Conservation (phyloP, 2,888 invertebrate species). For the Bombylius discolor region DNA sequence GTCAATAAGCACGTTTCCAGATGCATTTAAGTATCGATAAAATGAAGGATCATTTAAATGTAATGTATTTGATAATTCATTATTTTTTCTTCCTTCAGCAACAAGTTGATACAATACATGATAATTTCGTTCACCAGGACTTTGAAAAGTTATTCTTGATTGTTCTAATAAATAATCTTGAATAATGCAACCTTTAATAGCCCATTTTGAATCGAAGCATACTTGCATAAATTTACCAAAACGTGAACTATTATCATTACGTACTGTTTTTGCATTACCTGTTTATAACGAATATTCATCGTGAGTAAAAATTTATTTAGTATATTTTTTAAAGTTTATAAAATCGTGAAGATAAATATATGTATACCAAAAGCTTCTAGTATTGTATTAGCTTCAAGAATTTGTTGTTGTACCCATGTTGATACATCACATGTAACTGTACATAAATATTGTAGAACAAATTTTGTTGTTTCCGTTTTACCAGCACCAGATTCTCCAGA, state of each 20-base stretch:
- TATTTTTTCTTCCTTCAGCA: constrained; percentile 69
- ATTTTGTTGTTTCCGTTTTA: constrained; percentile 86
- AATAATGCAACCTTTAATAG: constrained; percentile 82
- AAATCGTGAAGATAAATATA: neutral
- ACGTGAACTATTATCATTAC: constrained; percentile 85
- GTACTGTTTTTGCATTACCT: constrained; percentile 88
- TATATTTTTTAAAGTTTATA: too few relatives aligned
- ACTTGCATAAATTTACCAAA: constrained; percentile 96
- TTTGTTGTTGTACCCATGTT: constrained; percentile 93
- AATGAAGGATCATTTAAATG: constrained; percentile 60
- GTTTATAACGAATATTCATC: constrained; percentile 15
- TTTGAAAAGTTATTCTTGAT: constrained; percentile 80
- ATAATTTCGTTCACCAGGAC: constrained; percentile 76
- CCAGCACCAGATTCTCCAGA: constrained; percentile 89
- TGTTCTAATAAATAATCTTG: constrained; percentile 84
- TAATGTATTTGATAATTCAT: constrained; percentile 59
- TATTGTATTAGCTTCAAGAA: constrained; percentile 85
- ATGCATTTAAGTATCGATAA: constrained; percentile 73
- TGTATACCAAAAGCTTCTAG: constrained; percentile 75
- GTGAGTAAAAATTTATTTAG: neutral
- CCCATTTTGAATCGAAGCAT: constrained; percentile 75
- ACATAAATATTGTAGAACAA: constrained; percentile 82
- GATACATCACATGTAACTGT: constrained; percentile 71
- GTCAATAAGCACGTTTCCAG: constrained; percentile 56
- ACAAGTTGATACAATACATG: constrained; percentile 87